phyloP scores from a whole-genome alignment of 2,888 invertebrate species.

The Agrochola macilenta region DNA sequence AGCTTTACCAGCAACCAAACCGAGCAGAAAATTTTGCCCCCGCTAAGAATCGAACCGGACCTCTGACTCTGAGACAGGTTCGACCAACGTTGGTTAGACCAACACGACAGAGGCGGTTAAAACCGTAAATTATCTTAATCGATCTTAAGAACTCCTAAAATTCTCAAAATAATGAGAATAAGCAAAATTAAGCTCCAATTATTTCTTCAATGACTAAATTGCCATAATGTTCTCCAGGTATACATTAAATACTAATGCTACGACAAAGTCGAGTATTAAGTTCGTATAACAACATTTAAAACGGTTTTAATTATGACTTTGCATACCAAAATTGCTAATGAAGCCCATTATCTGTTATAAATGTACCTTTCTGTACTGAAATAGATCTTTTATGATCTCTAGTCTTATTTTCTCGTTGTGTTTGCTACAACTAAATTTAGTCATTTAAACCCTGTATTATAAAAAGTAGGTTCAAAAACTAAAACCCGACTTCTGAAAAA shows the following conservation, averaged over 20 bases:
- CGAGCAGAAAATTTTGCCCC: no score
- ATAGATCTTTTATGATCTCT: constrained; percentile 5
- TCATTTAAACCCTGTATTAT: neutral
- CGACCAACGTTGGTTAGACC: no score
- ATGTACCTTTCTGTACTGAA: neutral
- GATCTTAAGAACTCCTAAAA: neutral
- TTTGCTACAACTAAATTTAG: neutral
- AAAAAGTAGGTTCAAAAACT: no score
- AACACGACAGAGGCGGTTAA: no score
- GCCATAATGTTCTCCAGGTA: neutral
- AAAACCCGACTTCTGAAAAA: no score
- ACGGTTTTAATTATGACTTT: constrained; percentile 14
- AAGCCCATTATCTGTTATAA: constrained; percentile 1
- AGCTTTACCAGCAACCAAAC: no score
- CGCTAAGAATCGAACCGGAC: no score
- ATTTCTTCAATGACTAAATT: neutral
- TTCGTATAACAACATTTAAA: constrained; percentile 13
- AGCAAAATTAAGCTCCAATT: neutral
- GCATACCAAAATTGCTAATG: constrained; percentile 8
- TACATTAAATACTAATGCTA: constrained; percentile 11
- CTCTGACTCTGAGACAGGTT: no score
- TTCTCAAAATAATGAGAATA: neutral
- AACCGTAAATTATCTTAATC: no score
- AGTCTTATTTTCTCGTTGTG: neutral
- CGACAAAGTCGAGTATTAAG: neutral